phyloP scores from a whole-genome alignment of 2,113 vertebrate species.

The Microtus montanus region DNA sequence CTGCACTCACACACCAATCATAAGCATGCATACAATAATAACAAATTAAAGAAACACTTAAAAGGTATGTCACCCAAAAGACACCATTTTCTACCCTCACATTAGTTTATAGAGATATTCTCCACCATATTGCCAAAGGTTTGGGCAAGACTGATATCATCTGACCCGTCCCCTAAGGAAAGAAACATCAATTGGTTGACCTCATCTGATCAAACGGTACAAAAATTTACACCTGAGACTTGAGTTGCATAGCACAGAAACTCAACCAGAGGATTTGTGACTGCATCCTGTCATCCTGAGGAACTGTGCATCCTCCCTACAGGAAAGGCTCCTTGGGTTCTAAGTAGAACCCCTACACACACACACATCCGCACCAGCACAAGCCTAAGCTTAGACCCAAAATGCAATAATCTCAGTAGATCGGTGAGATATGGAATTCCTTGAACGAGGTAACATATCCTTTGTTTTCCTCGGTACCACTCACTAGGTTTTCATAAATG shows the following conservation, averaged over 20 bases:
- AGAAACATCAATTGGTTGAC: not conserved
- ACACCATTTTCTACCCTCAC: not conserved
- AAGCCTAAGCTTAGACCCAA: not conserved
- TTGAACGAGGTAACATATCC: not conserved
- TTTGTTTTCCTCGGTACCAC: slow-evolving; percentile 34
- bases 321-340: not conserved
- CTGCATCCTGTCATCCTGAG: rapidly evolving
- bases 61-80: not conserved
- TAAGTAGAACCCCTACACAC: not conserved
- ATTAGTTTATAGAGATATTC: not conserved
- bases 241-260: not conserved
- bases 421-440: not conserved
- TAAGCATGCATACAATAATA: not conserved
- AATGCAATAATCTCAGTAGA: not conserved
- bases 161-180: not conserved
- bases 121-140: not conserved
- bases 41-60: not conserved
- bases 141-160: not conserved
- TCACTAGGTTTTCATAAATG: slow-evolving; percentile 36
- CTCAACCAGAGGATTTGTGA: not conserved
- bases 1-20: not conserved
- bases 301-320: no score
- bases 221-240: not conserved
- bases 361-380: not conserved
- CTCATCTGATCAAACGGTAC: not conserved